phyloP scores from a whole-genome alignment of 2,888 invertebrate species.

The Agelastica alni region DNA sequence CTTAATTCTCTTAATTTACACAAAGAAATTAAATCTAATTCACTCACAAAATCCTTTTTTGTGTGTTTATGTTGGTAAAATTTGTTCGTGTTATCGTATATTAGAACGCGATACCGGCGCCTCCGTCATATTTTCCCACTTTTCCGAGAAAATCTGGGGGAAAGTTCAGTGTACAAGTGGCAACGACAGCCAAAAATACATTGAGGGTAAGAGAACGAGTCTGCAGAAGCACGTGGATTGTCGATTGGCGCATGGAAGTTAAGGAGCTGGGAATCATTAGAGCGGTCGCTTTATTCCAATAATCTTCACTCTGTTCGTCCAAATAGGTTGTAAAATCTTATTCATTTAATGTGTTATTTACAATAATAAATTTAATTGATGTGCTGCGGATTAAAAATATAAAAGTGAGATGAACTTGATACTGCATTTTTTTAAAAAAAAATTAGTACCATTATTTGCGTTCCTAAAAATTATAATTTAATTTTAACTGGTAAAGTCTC shows the following conservation, averaged over 20 bases:
- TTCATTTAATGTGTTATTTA: no score
- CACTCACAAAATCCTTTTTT: background rate
- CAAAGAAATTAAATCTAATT: constrained; percentile 1
- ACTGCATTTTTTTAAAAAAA: no score
- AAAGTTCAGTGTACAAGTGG: constrained; percentile 12
- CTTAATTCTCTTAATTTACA: constrained; percentile 2
- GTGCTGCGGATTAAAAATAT: no score
- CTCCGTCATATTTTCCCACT: constrained; percentile 17
- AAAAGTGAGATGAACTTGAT: no score
- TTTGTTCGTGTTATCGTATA: constrained; percentile 5
- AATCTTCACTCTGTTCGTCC: no score
- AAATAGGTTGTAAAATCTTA: no score
- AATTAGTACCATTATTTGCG: no score
- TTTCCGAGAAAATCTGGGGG: constrained; percentile 9
- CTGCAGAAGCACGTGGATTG: constrained; percentile 34
- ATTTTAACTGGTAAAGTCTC: no score
- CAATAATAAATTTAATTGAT: no score
- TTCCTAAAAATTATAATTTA: no score
- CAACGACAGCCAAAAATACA: constrained; percentile 34
- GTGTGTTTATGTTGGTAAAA: background rate
- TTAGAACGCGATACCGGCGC: constrained; percentile 12
- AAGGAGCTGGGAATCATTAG: constrained; percentile 1
- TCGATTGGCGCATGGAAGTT: constrained; percentile 30
- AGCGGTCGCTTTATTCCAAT: no score
- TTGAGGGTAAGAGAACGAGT: constrained; percentile 32